Conservation (phyloP, 64 coral and sea anemone species). For the Porites australiensis region DNA sequence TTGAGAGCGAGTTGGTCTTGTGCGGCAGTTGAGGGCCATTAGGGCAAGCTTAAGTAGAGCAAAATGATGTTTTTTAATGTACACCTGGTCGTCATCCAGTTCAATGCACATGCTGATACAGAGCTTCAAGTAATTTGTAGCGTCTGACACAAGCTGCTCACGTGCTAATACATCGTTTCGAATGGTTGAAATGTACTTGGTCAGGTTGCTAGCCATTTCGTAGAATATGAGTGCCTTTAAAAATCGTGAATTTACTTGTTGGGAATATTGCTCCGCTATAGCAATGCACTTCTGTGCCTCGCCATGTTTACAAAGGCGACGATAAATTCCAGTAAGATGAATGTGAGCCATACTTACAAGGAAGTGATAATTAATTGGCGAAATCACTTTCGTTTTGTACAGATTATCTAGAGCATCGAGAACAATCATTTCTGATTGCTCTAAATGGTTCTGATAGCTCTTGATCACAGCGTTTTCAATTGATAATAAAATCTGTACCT, state of each 20-base stretch:
- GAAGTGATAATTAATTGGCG: neutral
- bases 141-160: neutral
- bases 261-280: constrained; percentile 29
- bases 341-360: constrained; percentile 6
- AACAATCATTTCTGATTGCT: constrained; percentile 22
- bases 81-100: constrained; percentile 37
- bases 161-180: neutral
- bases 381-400: neutral
- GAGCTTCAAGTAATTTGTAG: constrained; percentile 23
- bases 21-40: constrained; percentile 65
- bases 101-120: constrained; percentile 51
- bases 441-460: constrained; percentile 41
- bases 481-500: constrained; percentile 3
- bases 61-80: constrained; percentile 68
- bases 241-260: neutral
- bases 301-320: constrained; percentile 44
- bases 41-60: constrained; percentile 57
- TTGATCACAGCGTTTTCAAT: constrained; percentile 44
- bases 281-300: constrained; percentile 18
- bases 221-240: constrained; percentile 58
- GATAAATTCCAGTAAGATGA: constrained; percentile 63
- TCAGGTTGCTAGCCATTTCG: constrained; percentile 69
- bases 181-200: constrained; percentile 9
- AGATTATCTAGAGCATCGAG: neutral
- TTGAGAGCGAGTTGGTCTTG: constrained; percentile 37